These are phyloP conservation scores for Engraulis encrasicolus DNA, from an alignment of 2,113 vertebrate genomes.

Conservation along the genomic window DNA sequence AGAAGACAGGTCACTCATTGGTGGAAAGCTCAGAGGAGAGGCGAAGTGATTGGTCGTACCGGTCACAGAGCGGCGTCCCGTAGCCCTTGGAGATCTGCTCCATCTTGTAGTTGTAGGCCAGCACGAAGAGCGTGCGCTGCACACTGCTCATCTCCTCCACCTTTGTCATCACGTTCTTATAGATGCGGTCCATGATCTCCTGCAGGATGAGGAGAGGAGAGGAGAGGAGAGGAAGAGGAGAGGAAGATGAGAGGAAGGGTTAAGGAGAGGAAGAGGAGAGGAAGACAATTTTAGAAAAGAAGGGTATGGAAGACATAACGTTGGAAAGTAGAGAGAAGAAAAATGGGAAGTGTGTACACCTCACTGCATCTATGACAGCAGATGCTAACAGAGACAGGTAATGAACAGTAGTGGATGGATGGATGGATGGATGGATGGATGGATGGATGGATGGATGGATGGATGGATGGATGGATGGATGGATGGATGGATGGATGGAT, in stretches of 20 bases:
- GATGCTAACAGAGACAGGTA: too few species aligned
- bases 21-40: too few species aligned
- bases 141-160: conserved; percentile 88
- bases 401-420: too few species aligned
- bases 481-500: neutral
- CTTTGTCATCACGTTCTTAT: conserved; percentile 85
- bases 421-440: too few species aligned
- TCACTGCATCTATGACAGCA: too few species aligned
- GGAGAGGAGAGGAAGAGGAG: neutral
- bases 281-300: neutral
- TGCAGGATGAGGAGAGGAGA: conserved; percentile 55
- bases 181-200: conserved; percentile 74
- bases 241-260: neutral
- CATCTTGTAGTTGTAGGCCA: conserved; percentile 98
- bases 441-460: too few species aligned
- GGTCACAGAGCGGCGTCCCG: conserved; percentile 89
- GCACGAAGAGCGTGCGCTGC: conserved; percentile 86
- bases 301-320: neutral
- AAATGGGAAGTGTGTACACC: too few species aligned
- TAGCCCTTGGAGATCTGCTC: conserved; percentile 88
- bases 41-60: too few species aligned
- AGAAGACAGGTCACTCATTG: too few species aligned
- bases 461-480: too few species aligned
- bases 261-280: neutral
- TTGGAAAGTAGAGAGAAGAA: too few species aligned